Conservation (phyloP, 1,140 invertebrate genomes). For the Pachyrhynchus sulphureomaculatus region DNA sequence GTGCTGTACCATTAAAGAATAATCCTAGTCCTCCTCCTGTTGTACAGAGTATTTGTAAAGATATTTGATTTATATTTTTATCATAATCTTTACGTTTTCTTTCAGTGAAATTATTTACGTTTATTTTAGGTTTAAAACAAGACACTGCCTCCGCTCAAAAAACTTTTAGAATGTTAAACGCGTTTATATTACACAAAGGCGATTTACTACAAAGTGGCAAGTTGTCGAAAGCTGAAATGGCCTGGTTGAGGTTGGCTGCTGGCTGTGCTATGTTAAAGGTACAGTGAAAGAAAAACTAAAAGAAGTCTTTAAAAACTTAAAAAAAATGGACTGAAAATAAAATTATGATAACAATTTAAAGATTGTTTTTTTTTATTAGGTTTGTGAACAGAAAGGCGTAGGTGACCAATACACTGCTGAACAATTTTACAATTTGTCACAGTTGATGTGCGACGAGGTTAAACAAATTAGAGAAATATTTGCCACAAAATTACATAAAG, state of each 20-base stretch:
- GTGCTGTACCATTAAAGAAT: too few relatives aligned
- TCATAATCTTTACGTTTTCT: too few relatives aligned
- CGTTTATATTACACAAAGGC: slow-evolving; percentile 60
- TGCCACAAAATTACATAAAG: slow-evolving; percentile 89
- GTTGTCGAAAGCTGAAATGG: slow-evolving; percentile 82
- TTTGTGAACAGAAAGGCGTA: slow-evolving; percentile 93
- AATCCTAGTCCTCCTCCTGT: too few relatives aligned
- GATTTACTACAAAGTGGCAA: slow-evolving; percentile 76
- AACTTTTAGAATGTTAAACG: slow-evolving; percentile 71
- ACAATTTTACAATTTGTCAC: slow-evolving; percentile 91
- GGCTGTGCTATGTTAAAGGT: slow-evolving; percentile 91
- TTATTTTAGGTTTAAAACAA: slow-evolving; percentile 78
- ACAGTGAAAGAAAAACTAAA: not conserved
- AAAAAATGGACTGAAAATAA: too few relatives aligned
- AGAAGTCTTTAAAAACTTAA: too few relatives aligned
- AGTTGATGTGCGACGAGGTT: slow-evolving; percentile 88
- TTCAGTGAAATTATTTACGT: too few relatives aligned
- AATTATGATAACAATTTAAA: too few relatives aligned
- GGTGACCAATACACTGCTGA: slow-evolving; percentile 92
- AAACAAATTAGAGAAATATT: slow-evolving; percentile 89
- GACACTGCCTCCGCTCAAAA: slow-evolving; percentile 89
- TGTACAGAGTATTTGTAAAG: too few relatives aligned
- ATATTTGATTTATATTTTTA: too few relatives aligned
- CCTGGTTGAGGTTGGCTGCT: slow-evolving; percentile 86
- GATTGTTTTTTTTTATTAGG: slow-evolving; percentile 45